A percentile compares a stretch with the other conserved stretches of the same genome.
Evolutionary conservation across 2,797 vertebrate species (phyloP).

Genomic region (Aeoliscus strigatus): DNA sequence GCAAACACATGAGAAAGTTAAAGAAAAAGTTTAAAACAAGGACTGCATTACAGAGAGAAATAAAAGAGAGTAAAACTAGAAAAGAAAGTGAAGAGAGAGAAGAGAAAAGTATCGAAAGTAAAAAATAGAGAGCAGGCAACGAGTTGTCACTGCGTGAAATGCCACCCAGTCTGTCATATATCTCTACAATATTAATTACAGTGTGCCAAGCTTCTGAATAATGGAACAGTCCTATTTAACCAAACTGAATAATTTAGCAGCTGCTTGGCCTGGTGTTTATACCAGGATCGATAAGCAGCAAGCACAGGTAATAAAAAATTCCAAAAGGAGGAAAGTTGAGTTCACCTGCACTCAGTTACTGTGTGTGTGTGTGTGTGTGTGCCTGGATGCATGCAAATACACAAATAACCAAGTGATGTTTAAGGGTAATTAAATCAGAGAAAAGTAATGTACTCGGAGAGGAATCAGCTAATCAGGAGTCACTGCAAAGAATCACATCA

Average conservation of each 20-base stretch:
- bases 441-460: no score
- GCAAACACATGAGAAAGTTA: constrained; percentile 7
- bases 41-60: neutral
- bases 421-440: no score
- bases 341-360: constrained; percentile 31
- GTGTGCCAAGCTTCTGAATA: constrained; percentile 75
- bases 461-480: no score
- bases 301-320: constrained; percentile 75
- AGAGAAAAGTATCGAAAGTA: constrained; percentile 20
- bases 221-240: constrained; percentile 82
- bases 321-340: constrained; percentile 56
- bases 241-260: constrained; percentile 79
- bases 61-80: neutral
- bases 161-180: constrained; percentile 74
- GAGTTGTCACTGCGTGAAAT: constrained; percentile 65
- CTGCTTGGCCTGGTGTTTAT: constrained; percentile 73
- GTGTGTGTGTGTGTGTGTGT: constrained; percentile 7
- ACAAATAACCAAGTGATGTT: no score
- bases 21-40: neutral
- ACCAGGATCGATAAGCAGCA: constrained; percentile 75
- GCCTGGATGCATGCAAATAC: neutral
- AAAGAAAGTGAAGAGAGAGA: constrained; percentile 11
- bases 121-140: constrained; percentile 37
- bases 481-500: no score
- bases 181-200: constrained; percentile 84